Evolutionary conservation across 2,888 invertebrate genomes (phyloP).

Genomic region (Meteorus cinctellus): DNA sequence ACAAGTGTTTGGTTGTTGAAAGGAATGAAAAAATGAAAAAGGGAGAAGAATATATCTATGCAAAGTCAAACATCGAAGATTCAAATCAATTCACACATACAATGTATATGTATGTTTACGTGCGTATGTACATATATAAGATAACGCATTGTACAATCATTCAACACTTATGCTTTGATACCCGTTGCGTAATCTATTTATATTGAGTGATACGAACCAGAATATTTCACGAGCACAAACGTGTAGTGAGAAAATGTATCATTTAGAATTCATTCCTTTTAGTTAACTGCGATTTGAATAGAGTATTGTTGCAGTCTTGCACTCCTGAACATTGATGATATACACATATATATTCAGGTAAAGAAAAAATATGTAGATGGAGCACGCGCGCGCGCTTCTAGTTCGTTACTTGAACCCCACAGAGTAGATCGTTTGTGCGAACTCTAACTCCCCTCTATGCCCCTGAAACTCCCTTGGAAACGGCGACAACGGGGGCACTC

Average conservation of each 20-base stretch:
- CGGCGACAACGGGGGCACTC: slow-evolving; percentile 60
- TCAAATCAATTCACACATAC: background rate
- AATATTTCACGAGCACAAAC: slow-evolving; percentile 49
- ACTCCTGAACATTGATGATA: background rate
- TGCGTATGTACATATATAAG: slow-evolving; percentile 1
- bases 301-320: background rate
- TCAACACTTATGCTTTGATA: slow-evolving; percentile 43
- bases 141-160: slow-evolving; percentile 35
- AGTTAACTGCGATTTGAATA: background rate
- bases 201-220: slow-evolving; percentile 58
- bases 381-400: slow-evolving; percentile 47
- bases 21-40: background rate
- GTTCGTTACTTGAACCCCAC: slow-evolving; percentile 43
- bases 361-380: slow-evolving; percentile 51
- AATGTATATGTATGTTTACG: background rate
- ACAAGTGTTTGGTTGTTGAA: slow-evolving; percentile 53
- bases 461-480: slow-evolving; percentile 54
- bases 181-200: slow-evolving; percentile 68
- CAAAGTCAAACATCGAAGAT: background rate
- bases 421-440: slow-evolving; percentile 17
- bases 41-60: background rate
- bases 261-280: background rate
- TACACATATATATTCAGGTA: background rate
- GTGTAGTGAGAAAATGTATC: background rate
- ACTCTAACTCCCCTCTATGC: slow-evolving; percentile 41